Base-by-base conservation (phyloP, 2,113 vertebrate genomes). In the Malurus cyaneus region DNA sequence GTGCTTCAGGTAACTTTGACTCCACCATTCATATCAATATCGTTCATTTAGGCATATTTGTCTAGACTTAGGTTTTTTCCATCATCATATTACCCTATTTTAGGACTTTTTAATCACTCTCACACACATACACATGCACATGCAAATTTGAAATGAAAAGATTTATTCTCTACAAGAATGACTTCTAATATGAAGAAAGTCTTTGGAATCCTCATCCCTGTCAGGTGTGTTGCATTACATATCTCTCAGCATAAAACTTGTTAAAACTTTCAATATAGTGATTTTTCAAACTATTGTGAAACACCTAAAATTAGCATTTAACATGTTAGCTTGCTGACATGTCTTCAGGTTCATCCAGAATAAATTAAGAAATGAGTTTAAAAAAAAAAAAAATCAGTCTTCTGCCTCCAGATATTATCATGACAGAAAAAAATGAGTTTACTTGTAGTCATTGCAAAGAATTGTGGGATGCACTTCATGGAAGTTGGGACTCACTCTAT, bases 201-300 rank as follows among this genome's bases (percentile, higher is more conserved):
- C 44, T 70, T 82, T 50, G 57, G 50, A 85, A 65, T 91, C 61
- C 36, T 87, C 32, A 39, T 64, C 14, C 25, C 23, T 72, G 9
- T 60, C 64, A 89, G 47, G 49, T 80, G 69, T 84, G 32, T 34
- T 65, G 29, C 2, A 2, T 81, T 74, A 85, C 7, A 0, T 32
- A 11, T 69, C 15, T 80, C 12, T 78, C 65, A 71, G 25, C 36
- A 42, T 34, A 62, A 72, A 87, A 83, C 57, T 47, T 80, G 25
- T 80, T 88, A 91, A 81, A 84, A 28, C 32, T 96, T 88, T 95
- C 86, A 64, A 6, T 95, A 13, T 5, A 64, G 86, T 32, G 44
- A 81, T 93, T 78, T 93, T 94, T 53, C 60, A 86, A 46, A 76
- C 52, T 81, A 21, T 79, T 94, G 78, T 85, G 94, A 89, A 97